Percentiles rank a stretch among this genome's conserved stretches.
Conservation (phyloP, 2,797 vertebrate genomes). For the Hafferia zeledoni region DNA sequence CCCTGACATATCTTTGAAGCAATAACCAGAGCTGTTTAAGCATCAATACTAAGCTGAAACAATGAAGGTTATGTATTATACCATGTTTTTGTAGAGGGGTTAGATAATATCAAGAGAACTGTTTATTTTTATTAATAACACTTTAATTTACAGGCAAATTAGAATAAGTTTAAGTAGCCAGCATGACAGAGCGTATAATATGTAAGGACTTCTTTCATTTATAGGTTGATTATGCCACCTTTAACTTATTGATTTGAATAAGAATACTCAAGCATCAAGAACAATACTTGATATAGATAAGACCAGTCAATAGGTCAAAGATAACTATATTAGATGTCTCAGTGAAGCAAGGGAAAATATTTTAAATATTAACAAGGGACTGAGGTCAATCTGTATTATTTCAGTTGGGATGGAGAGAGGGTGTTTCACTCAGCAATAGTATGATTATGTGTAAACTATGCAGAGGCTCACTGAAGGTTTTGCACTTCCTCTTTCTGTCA, state of each 20-base stretch:
- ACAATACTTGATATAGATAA: not conserved
- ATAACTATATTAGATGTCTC: not conserved
- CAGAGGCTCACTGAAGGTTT: not conserved
- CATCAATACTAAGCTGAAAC: not conserved
- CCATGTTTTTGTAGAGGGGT: not conserved
- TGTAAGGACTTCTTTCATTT: not conserved
- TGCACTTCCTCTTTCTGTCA: not conserved
- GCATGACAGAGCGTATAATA: not conserved
- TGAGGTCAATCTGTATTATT: not conserved
- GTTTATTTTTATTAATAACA: not conserved
- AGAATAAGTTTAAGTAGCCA: not conserved
- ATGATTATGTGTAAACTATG: not conserved
- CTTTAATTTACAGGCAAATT: not conserved
- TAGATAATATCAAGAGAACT: not conserved
- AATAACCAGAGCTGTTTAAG: not conserved
- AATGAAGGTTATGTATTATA: not conserved
- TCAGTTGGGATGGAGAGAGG: not conserved
- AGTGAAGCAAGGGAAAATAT: not conserved
- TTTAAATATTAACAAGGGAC: conserved; percentile 39
- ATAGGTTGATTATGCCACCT: not conserved
- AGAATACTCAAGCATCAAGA: not conserved
- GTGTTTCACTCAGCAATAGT: not conserved
- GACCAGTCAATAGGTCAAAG: not conserved
- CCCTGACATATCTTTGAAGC: not conserved
- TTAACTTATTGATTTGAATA: conserved; percentile 25